Evolutionary conservation across 2,888 invertebrate genomes (phyloP).

Genomic region (Ferrisia virgata): DNA sequence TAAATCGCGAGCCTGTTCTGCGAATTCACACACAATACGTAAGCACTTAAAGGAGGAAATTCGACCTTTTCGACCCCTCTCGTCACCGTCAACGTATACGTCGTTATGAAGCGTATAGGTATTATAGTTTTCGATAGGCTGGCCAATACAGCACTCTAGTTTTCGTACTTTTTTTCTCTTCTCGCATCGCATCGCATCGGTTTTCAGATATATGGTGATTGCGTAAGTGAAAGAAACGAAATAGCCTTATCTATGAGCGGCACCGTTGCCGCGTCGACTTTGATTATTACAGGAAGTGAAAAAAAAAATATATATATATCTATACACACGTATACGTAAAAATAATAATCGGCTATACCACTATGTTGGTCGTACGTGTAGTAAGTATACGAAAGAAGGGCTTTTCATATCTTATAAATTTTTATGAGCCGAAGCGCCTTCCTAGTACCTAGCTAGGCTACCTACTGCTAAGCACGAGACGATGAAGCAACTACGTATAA

Average conservation of each 20-base stretch:
- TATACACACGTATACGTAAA: too few relatives aligned
- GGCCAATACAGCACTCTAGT: not conserved
- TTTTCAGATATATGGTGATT: not conserved
- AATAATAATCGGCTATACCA: conserved; percentile 15
- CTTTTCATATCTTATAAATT: conserved; percentile 23
- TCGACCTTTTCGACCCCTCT: conserved; percentile 18
- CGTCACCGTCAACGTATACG: not conserved
- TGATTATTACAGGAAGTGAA: not conserved
- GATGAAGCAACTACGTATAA: not conserved
- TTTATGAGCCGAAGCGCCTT: not conserved
- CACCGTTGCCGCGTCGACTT: not conserved
- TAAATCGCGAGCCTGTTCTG: not conserved
- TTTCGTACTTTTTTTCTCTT: not conserved
- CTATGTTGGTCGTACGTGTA: too few relatives aligned
- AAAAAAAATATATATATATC: not conserved
- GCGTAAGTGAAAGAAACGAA: not conserved
- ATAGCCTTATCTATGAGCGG: not conserved
- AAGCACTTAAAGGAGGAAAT: conserved; percentile 12
- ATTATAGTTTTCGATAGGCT: not conserved
- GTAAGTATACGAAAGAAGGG: not conserved
- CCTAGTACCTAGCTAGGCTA: not conserved
- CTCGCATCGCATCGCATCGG: too few relatives aligned
- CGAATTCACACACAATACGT: conserved; percentile 23
- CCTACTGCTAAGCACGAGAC: not conserved
- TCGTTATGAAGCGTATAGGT: conserved; percentile 15